phyloP scores from a whole-genome alignment of 2,113 vertebrate species.

The Prietella phreatophila region DNA sequence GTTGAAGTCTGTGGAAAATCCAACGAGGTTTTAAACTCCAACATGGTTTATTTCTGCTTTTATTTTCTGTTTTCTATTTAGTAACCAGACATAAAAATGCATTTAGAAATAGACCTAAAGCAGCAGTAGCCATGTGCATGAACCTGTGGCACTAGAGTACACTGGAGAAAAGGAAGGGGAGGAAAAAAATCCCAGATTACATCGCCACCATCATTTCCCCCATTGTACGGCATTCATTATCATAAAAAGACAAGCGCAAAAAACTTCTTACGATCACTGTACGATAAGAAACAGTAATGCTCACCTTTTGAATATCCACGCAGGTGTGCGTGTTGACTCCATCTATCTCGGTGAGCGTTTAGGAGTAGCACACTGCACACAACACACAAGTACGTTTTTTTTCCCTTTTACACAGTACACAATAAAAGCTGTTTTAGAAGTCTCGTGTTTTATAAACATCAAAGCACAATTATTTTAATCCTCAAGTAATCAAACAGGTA shows the following conservation, averaged over 20 bases:
- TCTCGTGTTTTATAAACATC: neutral
- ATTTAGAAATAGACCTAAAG: neutral
- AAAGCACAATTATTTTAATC: neutral
- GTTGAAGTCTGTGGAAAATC: neutral
- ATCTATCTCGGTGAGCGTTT: constrained; percentile 20
- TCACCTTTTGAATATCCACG: constrained; percentile 40
- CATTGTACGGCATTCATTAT: neutral
- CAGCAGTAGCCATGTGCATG: neutral
- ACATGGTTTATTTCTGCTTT: neutral
- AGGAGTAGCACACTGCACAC: constrained; percentile 38
- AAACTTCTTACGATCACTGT: neutral
- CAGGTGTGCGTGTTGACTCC: constrained; percentile 20
- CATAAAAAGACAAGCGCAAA: neutral
- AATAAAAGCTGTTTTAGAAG: neutral
- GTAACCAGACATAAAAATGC: neutral
- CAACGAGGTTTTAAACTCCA: neutral
- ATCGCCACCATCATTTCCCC: constrained; percentile 3
- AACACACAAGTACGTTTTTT: neutral
- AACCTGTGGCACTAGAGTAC: neutral
- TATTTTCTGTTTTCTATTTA: neutral
- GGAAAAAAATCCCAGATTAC: neutral
- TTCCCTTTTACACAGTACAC: neutral
- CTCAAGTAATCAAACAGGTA: neutral
- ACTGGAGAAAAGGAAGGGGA: neutral
- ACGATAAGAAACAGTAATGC: neutral